Base-by-base conservation (phyloP, 2,113 vertebrate genomes). In the Festucalex cinctus region DNA sequence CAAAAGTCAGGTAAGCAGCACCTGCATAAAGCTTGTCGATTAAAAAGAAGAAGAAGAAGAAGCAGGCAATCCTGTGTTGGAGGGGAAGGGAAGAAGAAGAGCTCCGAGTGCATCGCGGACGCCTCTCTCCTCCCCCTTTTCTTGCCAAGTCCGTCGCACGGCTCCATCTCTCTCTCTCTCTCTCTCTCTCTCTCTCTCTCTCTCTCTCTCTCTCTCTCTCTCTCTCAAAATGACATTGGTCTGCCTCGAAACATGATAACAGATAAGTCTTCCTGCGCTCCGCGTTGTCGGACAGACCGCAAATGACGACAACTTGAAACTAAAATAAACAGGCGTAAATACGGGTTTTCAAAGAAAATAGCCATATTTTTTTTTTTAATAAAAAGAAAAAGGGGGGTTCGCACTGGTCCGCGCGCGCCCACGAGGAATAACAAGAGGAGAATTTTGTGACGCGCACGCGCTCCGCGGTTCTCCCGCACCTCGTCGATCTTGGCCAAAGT, bases 121-220 rank as follows among this genome's bases (percentile, higher is more conserved):
- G 71, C 90, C 44, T 63, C 88, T 92, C 94, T 93, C 94, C 94
- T 93, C 94, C 94, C 94, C 87, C 93, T 92, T 94, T 93, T 88
- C 92, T 26, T 43, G 60, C 60, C 36, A 83, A 78, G 76, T 77
- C 92, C 89, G 63, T 90, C 90, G 91, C 93, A 89, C 84, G 85
- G 69, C 92, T 88, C 85, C 79, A 87, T 91, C 91, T 87, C 90
- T 91, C 93, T 77, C 73, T 46, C 83, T 73, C 93, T 92, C 93
- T 69, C 88, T 76, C 88, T 73, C 88, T 79, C 84, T 82, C 77
- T 78, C 89, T 79, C 71, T 66, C 82, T 54, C 77, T 86, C 72
- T 79, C 89, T 81, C 82, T 85, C 75, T 78, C 92, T 91, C 92
- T 88, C 91, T 78, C 74, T 90, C 92, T 57, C 89, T 76, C 90